These are phyloP conservation scores for Cheilosia grossa DNA, from an alignment of 2,888 invertebrate genomes.

Conservation along the genomic window DNA sequence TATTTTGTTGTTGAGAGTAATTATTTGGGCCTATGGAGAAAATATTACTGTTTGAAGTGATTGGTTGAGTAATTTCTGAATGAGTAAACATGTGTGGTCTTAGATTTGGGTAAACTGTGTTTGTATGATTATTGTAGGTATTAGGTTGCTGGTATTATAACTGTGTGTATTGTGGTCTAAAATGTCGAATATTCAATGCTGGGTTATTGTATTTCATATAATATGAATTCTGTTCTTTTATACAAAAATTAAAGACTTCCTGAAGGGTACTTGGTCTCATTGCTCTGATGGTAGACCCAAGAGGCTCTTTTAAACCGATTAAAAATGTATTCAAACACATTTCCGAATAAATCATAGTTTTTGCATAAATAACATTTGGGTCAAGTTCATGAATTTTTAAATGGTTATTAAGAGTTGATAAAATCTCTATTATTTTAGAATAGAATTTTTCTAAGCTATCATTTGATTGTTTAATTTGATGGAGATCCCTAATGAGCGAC, in stretches of 20 bases:
- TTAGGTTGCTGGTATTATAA: neutral
- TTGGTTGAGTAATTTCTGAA: neutral
- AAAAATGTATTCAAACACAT: slow-evolving; percentile 23
- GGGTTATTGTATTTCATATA: neutral
- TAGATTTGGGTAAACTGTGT: neutral
- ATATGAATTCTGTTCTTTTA: slow-evolving; percentile 17
- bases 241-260: slow-evolving; percentile 16
- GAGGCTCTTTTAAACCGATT: slow-evolving; percentile 1
- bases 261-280: slow-evolving; percentile 4
- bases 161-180: neutral
- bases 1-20: slow-evolving; percentile 7
- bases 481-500: slow-evolving; percentile 5
- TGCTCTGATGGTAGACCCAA: slow-evolving; percentile 4
- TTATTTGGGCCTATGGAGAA: neutral
- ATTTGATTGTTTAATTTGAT: neutral
- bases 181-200: neutral
- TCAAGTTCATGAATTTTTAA: neutral
- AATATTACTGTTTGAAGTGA: neutral
- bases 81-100: neutral
- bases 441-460: neutral
- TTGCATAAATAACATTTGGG: neutral
- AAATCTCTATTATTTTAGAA: slow-evolving; percentile 8
- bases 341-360: neutral
- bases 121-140: neutral
- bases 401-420: slow-evolving; percentile 5